Conservation (phyloP, 1,140 invertebrate genomes). For the Papilio glaucus region DNA sequence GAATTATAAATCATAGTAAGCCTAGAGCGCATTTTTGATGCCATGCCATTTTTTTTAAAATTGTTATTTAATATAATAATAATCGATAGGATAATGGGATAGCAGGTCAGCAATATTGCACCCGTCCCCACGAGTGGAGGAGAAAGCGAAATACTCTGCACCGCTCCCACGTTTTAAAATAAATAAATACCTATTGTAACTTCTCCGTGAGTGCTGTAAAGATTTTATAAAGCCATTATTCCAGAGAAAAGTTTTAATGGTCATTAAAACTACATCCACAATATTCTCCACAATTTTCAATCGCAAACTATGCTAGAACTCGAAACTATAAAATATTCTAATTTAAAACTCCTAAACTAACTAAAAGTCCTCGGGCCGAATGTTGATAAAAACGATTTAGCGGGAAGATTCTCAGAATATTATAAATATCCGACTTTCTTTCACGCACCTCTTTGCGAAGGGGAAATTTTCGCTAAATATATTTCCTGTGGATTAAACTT, state of each 20-base stretch:
- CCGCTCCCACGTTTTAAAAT: no score
- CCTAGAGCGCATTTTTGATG: no score
- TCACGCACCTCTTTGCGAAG: not conserved
- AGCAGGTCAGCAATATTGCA: no score
- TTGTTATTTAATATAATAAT: no score
- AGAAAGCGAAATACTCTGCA: no score
- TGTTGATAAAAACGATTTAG: constrained; percentile 28
- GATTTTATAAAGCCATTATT: constrained; percentile 3
- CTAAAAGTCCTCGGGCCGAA: constrained; percentile 19
- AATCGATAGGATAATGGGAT: no score
- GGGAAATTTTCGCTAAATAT: not conserved
- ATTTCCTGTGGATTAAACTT: constrained; percentile 2
- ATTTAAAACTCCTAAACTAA: constrained; percentile 34
- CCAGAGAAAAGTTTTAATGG: constrained; percentile 29
- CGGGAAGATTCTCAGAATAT: constrained; percentile 7
- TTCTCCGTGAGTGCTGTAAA: not conserved
- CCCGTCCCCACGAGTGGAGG: no score
- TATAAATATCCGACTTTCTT: constrained; percentile 16
- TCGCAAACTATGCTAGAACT: constrained; percentile 20
- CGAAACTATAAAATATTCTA: constrained; percentile 24
- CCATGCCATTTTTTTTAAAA: no score
- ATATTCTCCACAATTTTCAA: constrained; percentile 36
- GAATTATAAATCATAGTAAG: no score
- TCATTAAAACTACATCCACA: constrained; percentile 32
- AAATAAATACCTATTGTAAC: not conserved